A percentile compares a stretch with the other conserved stretches of the same genome.
Conservation (phyloP, 2,888 invertebrate species). For the Ethmia dodecea region DNA sequence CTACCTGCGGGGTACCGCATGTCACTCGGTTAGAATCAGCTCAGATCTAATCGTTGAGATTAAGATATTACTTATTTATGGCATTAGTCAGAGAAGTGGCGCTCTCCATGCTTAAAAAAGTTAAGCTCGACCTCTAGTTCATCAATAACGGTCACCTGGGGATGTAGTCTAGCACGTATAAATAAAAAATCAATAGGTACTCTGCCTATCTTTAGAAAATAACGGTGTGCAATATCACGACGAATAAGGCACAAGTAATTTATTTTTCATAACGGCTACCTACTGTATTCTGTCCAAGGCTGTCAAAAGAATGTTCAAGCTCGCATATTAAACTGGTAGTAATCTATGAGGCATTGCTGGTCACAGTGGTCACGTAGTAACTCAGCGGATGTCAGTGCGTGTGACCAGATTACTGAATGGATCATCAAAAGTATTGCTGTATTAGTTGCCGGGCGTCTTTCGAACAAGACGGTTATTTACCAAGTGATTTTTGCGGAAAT, state of each 20-base stretch:
- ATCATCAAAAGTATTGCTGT: constrained; percentile 34
- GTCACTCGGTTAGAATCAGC: too few relatives aligned
- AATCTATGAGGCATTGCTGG: constrained; percentile 1
- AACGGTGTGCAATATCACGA: constrained; percentile 36
- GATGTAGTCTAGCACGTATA: constrained; percentile 2
- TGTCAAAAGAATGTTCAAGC: constrained; percentile 35
- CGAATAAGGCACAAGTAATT: constrained; percentile 38
- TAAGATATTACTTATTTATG: too few relatives aligned
- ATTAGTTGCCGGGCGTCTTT: constrained; percentile 52
- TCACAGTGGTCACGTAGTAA: constrained; percentile 46
- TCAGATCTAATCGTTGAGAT: too few relatives aligned
- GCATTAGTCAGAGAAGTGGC: too few relatives aligned
- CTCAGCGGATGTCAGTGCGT: constrained; percentile 63
- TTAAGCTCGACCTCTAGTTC: too few relatives aligned
- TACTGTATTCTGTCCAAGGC: constrained; percentile 43
- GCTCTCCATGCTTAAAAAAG: too few relatives aligned
- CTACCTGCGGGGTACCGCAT: too few relatives aligned
- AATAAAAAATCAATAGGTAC: constrained; percentile 10
- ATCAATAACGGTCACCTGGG: background rate
- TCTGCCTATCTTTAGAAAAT: constrained; percentile 21
- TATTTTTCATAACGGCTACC: constrained; percentile 60
- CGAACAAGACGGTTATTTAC: constrained; percentile 48
- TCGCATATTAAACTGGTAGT: constrained; percentile 43
- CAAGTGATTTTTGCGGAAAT: constrained; percentile 11
- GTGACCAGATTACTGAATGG: constrained; percentile 60